Evolutionary conservation across 2,797 vertebrate genomes (phyloP), one percentile per base, ranked within the genome.

Genomic region (Danio aesculapii): DNA sequence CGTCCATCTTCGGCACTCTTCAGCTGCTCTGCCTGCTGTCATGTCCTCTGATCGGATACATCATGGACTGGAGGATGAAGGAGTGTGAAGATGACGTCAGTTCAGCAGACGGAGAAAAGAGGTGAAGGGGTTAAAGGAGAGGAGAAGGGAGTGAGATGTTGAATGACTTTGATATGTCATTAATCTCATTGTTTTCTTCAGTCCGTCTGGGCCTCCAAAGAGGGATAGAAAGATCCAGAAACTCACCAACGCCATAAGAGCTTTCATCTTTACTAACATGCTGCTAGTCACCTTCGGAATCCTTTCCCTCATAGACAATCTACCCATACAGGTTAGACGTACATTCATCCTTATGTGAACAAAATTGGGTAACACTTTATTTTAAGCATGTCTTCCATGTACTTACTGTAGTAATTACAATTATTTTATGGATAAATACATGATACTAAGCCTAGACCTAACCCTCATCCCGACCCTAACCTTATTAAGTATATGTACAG

Each of bases 41-140:
- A 17, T 94, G 94, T 62, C 96, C 96, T n/a, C 69, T 96, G 79
- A 97, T 97, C 43, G 96, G 96, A 74, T 97, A 95, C 85, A 91
- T 96, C 89, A 97, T 97, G 96, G 96, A 97, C 91, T 97, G 96
- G 96, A 92, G 71, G 86, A 93, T 97, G 90, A 96, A 94, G 84
- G 95, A 97, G 81, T 93, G 91, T 77, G 91, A 89, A 21, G 92
- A 90, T 0, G 88, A 89, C 30, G 77, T 79, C 4, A 64, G 39
- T 14, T 44, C 57, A 57, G 64, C 57, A 14, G 77, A 84, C 13
- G 70, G 77, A 41, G 83, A 82, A 41, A 88, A 86, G 62, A 88
- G 91, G 93, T 93, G 62, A 77, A 53, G 12, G 14, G 14, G 10
- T 58, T 50, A 12, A 61, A 19, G 55, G 39, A 73, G 50, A 30